Evolutionary conservation across 2,888 invertebrate species (phyloP).

Genomic region (Hypselothyrea guttata): DNA sequence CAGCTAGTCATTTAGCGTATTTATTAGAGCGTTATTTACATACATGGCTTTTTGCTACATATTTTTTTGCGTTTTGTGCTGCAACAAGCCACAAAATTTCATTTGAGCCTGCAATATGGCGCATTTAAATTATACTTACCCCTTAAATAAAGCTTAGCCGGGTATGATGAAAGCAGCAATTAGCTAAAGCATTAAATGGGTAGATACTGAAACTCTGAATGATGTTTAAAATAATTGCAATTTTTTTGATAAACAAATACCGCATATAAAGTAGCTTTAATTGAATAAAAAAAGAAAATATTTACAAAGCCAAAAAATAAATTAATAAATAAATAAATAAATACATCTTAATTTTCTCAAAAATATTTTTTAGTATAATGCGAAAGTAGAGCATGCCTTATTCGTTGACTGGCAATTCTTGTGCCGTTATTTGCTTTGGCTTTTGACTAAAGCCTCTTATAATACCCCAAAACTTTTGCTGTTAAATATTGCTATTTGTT

Average conservation of each 20-base stretch:
- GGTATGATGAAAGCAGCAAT: neutral
- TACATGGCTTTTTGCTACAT: conserved; percentile 22
- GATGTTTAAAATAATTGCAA: no score
- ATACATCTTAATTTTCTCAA: no score
- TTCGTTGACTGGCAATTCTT: neutral
- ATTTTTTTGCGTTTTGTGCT: conserved; percentile 37
- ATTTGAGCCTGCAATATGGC: conserved; percentile 71
- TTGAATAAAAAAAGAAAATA: no score
- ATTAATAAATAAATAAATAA: no score
- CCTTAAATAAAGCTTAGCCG: neutral
- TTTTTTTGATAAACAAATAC: no score
- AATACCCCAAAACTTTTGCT: conserved; percentile 31
- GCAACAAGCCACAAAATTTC: conserved; percentile 71
- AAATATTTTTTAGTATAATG: no score
- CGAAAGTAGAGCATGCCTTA: neutral
- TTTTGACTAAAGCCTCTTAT: conserved; percentile 2
- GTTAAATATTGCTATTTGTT: neutral
- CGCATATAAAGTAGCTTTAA: no score
- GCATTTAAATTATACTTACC: conserved; percentile 57
- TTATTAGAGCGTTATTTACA: conserved; percentile 26
- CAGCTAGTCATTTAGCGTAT: neutral
- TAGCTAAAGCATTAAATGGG: no score
- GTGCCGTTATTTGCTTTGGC: conserved; percentile 24
- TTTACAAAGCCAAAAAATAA: no score
- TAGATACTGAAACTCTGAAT: no score